Evolutionary conservation across 2,888 invertebrate species (phyloP).

Genomic region (Seladonia tumulorum): DNA sequence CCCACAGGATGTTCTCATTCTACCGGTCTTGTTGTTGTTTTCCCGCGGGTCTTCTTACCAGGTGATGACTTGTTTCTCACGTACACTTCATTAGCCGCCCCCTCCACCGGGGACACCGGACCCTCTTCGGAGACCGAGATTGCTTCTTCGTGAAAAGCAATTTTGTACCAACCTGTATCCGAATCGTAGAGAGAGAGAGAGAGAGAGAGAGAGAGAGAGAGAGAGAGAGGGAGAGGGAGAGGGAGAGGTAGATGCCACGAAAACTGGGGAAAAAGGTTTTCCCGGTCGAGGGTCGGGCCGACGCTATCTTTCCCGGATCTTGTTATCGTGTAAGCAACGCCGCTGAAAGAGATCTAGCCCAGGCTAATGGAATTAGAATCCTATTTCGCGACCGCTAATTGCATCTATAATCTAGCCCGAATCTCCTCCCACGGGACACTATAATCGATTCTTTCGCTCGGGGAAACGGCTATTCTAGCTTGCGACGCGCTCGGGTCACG

Average conservation of each 20-base stretch:
- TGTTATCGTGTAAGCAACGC: constrained; percentile 44
- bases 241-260: background rate
- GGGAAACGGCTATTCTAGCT: background rate
- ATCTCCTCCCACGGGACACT: background rate
- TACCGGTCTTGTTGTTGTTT: constrained; percentile 42
- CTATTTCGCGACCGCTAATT: constrained; percentile 47
- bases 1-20: constrained; percentile 19
- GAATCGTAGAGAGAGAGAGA: background rate
- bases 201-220: background rate
- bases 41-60: constrained; percentile 53
- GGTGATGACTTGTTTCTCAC: constrained; percentile 64
- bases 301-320: constrained; percentile 49
- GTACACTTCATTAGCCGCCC: constrained; percentile 70
- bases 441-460: constrained; percentile 16
- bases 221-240: background rate
- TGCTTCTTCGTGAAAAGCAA: constrained; percentile 68
- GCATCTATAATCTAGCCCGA: constrained; percentile 10
- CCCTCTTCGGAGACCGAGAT: constrained; percentile 62
- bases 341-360: constrained; percentile 8
- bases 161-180: constrained; percentile 40
- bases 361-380: constrained; percentile 46
- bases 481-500: background rate
- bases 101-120: constrained; percentile 62
- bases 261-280: background rate
- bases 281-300: constrained; percentile 9